Percentiles rank a stretch among this genome's conserved stretches.
These are phyloP conservation scores for Cerastoderma edule DNA, from an alignment of 2,888 invertebrate genomes.

Conservation along the genomic window DNA sequence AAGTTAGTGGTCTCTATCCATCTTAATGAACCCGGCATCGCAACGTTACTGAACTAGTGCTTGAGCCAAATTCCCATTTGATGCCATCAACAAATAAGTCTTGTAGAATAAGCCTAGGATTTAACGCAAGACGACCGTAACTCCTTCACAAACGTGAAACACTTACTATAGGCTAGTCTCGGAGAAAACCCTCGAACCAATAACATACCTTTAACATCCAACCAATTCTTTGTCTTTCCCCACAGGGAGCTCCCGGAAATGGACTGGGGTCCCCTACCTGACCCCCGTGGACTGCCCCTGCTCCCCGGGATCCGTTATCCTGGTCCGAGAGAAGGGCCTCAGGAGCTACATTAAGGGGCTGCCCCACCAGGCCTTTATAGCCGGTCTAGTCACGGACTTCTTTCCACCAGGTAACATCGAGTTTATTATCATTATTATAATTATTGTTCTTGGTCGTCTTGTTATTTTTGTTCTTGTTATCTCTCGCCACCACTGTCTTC, in stretches of 20 bases:
- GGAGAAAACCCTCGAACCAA: not conserved
- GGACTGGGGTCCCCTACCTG: constrained; percentile 54
- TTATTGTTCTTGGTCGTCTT: constrained; percentile 7
- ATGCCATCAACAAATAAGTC: too few relatives aligned
- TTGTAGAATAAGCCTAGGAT: not conserved
- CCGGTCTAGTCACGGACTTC: constrained; percentile 57
- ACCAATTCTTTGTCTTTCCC: not conserved
- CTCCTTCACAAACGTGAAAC: too few relatives aligned
- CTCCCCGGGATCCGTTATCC: constrained; percentile 54
- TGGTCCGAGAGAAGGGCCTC: constrained; percentile 35
- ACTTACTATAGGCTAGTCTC: not conserved
- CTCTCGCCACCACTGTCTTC: too few relatives aligned
- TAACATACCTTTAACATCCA: not conserved
- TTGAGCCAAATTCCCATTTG: too few relatives aligned
- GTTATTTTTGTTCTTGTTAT: too few relatives aligned
- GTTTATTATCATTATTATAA: too few relatives aligned
- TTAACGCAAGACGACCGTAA: not conserved
- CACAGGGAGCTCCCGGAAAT: constrained; percentile 17
- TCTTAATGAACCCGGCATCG: too few relatives aligned
- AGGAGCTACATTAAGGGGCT: constrained; percentile 25
- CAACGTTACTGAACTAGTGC: too few relatives aligned
- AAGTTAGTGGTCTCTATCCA: too few relatives aligned
- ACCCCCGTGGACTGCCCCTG: constrained; percentile 54
- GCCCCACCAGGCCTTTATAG: constrained; percentile 31
- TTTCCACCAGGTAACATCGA: constrained; percentile 44